Evolutionary conservation across 2,888 invertebrate species (phyloP).

Genomic region (Petrophora chlorosata): DNA sequence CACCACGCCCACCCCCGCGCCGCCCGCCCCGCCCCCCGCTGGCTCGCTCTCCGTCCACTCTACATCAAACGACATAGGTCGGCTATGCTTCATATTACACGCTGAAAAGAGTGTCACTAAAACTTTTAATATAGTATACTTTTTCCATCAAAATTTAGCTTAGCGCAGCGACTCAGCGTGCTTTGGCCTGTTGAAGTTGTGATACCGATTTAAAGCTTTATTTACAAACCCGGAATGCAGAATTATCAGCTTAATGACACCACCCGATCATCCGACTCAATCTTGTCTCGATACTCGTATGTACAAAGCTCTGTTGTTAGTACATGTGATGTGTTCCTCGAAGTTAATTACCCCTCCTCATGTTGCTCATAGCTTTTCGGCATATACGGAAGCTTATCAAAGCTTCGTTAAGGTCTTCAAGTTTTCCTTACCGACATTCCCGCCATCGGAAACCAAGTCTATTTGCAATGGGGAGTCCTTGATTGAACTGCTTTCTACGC

Average conservation of each 20-base stretch:
- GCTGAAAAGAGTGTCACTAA: conserved; percentile 19
- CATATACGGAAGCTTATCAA: conserved; percentile 7
- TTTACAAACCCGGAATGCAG: too few species aligned
- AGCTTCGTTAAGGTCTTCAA: too few species aligned
- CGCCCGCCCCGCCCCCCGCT: conserved; percentile 39
- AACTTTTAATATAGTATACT: conserved; percentile 3
- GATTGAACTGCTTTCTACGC: conserved; percentile 92
- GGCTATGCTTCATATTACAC: conserved; percentile 13
- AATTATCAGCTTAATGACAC: too few species aligned
- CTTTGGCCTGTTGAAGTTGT: too few species aligned
- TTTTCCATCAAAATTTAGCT: not conserved
- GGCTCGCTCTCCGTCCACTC: conserved; percentile 72
- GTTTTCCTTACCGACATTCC: conserved; percentile 72
- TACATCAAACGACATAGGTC: conserved; percentile 36
- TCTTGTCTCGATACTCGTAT: too few species aligned
- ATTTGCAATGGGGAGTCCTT: conserved; percentile 92
- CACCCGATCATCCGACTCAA: too few species aligned
- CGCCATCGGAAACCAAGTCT: conserved; percentile 88
- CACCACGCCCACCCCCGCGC: conserved; percentile 86
- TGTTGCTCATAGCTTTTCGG: conserved; percentile 1
- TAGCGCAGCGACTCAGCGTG: conserved; percentile 9
- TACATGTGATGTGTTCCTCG: conserved; percentile 9
- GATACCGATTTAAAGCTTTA: too few species aligned
- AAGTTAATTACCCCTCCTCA: conserved; percentile 1
- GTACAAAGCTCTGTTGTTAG: conserved; percentile 5